Evolutionary conservation across 1,140 invertebrate genomes (phyloP), one percentile per base, ranked within the genome.

Genomic region (Scaptomyza pallida): DNA sequence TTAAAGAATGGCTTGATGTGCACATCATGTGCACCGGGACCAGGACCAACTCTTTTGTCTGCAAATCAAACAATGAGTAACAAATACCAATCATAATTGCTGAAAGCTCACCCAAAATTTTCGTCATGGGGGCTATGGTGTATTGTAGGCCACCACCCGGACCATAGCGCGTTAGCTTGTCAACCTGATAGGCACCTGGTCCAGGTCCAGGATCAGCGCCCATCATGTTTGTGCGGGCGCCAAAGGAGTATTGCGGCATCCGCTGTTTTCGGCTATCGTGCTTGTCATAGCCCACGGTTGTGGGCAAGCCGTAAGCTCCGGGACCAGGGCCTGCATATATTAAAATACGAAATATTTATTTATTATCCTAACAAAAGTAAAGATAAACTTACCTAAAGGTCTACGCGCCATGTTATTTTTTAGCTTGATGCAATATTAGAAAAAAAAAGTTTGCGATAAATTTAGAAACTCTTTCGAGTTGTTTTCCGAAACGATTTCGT

Each of bases 211-310:
- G 15, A 9, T 51, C 57, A 3, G 59, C 59, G 0, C 75, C 68
- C 4, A 4, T 3, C 2, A 23, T 30, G 2, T 33, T 26, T 8
- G 78, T 90, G 62, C 91, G 89, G 3, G 90, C 79, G 2, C 93
- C 93, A 73, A 94, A 93, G 21, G 93, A 93, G 81, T 92, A 95
- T 89, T 93, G 92, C 0, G 94, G 94, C 81, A 92, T 92, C 13
- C 94, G 91, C 69, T 93, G 92, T 13, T 93, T 93, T 2, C 92
- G 92, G 6, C 90, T 90, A 85, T 94, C 94, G 82, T 95, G 94
- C 21, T 90, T 70, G 0, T 91, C 75, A 85, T 92, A 94, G 10
- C 94, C 94, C 6, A 93, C 92, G 15, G 92, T 92, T 13, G 93
- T 89, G 0, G 94, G 94, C 67, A 95, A 88, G 64, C 78, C 74